Base-by-base conservation (phyloP, 2,113 vertebrate species). In the Brachyhypopomus occidentalis region DNA sequence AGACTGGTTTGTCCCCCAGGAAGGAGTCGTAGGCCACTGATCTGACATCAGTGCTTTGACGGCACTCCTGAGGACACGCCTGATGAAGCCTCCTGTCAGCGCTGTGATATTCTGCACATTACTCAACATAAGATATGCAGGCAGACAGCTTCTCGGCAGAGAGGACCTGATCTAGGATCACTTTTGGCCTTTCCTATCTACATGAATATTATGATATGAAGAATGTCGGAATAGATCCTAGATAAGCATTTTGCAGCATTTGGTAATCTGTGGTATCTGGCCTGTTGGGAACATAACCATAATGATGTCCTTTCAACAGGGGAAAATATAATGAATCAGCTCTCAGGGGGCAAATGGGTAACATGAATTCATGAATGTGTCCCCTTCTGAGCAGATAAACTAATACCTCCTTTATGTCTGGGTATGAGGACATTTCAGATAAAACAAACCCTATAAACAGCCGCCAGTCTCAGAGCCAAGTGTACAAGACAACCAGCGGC, bases 31-130 rank as follows among this genome's bases (percentile, higher is more conserved):
- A 22, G 20, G 19, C 64, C 63, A 17, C 63, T 19, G 19, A 36
- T 67, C 30, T 67, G 64, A 67, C 69, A 77, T 77, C 58, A 78
- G 36, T 11, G 36, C 58, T 64, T 74, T 66, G 71, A 80, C 59
- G 38, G 45, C 73, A 73, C 64, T 80, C 60, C 71, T 38, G n/a
- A 66, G 52, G 16, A 69, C 11, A 23, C 45, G 38, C 71, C 73
- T 25, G 25, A 66, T 73, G 60, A 73, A 58, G 36, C 59, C 55
- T 64, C 23, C 71, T 80, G 78, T 74, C 78, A 63, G 58, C 20
- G 4, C 69, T 36, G 17, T 34, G 78, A 72, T 72, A 72, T 72
- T 23, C 58, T 72, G 59, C 78, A 25, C 69, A 36, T 79, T 70
- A 41, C 64, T 78, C 58, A 60, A 38, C 64, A 19, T 20, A 11